Evolutionary conservation across 2,113 vertebrate genomes (phyloP).

Genomic region (Bos indicus): DNA sequence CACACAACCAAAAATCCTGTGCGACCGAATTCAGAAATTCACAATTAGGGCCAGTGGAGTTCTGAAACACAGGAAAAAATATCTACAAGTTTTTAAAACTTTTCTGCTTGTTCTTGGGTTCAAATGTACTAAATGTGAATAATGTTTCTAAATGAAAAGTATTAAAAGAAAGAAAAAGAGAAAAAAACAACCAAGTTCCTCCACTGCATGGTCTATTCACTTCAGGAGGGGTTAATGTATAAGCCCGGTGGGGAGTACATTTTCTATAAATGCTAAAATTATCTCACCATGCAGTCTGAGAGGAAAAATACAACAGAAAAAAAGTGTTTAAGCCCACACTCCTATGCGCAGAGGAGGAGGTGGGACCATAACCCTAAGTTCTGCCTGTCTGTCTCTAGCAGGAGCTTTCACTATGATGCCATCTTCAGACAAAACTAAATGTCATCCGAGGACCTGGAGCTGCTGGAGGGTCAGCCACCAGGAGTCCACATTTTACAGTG

Average conservation of each 20-base stretch:
- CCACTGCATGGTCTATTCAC: background rate
- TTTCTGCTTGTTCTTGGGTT: background rate
- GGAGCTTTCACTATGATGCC: background rate
- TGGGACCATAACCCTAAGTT: background rate
- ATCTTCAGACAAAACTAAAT: conserved; percentile 14
- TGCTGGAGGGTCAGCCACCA: background rate
- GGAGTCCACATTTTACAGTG: background rate
- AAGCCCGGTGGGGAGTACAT: background rate
- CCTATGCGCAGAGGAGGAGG: background rate
- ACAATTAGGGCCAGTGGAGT: background rate
- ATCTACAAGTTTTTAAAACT: background rate
- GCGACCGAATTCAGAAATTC: background rate
- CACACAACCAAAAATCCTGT: background rate
- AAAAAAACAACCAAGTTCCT: background rate
- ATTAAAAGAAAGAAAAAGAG: background rate
- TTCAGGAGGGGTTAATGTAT: background rate
- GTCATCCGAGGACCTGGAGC: background rate
- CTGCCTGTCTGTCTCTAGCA: background rate
- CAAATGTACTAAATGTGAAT: background rate
- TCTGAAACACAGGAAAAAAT: background rate
- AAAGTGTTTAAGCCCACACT: background rate
- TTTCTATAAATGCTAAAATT: conserved; percentile 51
- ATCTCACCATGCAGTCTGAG: conserved; percentile 22
- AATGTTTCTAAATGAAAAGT: conserved; percentile 23
- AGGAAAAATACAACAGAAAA: conserved; percentile 11